Evolutionary conservation across 2,888 invertebrate species (phyloP), one percentile per base, ranked within the genome.

Genomic region (Mythimna vitellina): DNA sequence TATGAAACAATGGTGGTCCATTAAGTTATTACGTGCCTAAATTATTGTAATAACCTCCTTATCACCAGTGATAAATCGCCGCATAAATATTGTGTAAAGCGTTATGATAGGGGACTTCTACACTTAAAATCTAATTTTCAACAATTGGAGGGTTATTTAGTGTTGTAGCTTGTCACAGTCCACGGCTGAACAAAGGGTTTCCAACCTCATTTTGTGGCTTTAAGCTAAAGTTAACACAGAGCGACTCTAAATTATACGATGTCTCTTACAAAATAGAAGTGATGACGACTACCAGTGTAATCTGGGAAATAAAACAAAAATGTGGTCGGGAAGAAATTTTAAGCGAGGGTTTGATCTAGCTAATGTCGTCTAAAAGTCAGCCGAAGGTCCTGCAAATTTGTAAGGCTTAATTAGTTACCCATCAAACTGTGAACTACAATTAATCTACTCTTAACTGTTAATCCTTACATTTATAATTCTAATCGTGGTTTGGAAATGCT

Each of bases 21-120:
- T 85, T 82, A 82, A 78, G 81, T 80, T 67, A 80, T 81, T 79
- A 80, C 29, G 62, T 62, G 56, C 57, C 69, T 65, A 72, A 76
- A 81, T 81, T 73, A 80, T 75, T 56, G 60, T 77, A 81, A 73
- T 69, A 64, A 49, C 54, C 20, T 51, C 57, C 76, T 84, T 84
- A 80, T 81, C 73, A 63, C 17, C 17, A 62, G 65, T 76, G 69
- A 78, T 73, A 77, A 77, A 84, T 81, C 76, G 76, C 65, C 69
- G 22, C 72, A 63, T 82, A 69, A 84, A 75, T 73, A 67, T 74
- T 49, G 58, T 61, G 62, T 60, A 67, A 72, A 63, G 53, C 57
- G 63, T 79, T 66, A 68, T 29, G 42, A 67, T 70, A 70, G 66
- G 65, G 54, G 51, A 66, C 62, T 64, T 79, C 54, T 56, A 80